Evolutionary conservation across 2,113 vertebrate species (phyloP).

Genomic region (Nothoprocta perdicaria): DNA sequence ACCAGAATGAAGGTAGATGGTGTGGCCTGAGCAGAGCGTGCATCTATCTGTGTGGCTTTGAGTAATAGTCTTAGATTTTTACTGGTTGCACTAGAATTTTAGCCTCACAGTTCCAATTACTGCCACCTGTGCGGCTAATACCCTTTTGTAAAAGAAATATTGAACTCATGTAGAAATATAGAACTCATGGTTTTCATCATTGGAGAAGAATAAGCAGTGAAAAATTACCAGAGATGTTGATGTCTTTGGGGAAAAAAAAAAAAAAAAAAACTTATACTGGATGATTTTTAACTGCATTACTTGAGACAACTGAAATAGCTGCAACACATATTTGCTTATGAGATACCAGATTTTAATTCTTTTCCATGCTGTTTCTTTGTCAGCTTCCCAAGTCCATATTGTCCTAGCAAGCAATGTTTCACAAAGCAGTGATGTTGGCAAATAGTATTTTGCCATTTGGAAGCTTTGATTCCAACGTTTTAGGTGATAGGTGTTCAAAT

Average conservation of each 20-base stretch:
- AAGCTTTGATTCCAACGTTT: neutral
- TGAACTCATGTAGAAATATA: neutral
- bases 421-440: neutral
- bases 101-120: neutral
- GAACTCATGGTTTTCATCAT: neutral
- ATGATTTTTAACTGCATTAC: neutral
- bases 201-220: neutral
- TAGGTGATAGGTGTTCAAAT: neutral
- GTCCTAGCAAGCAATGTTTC: slow-evolving; percentile 15
- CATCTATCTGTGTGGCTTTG: neutral
- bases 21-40: neutral
- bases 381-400: slow-evolving; percentile 23
- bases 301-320: neutral
- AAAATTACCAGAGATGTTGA: neutral
- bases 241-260: neutral
- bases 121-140: neutral
- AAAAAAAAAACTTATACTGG: neutral
- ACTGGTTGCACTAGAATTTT: neutral
- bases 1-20: neutral
- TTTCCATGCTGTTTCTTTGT: slow-evolving; percentile 11
- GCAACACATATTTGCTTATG: neutral
- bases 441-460: neutral
- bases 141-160: neutral
- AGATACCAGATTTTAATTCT: neutral
- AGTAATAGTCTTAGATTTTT: neutral